phyloP scores from a whole-genome alignment of 2,888 invertebrate genomes.

The Lasioglossum villosulum region DNA sequence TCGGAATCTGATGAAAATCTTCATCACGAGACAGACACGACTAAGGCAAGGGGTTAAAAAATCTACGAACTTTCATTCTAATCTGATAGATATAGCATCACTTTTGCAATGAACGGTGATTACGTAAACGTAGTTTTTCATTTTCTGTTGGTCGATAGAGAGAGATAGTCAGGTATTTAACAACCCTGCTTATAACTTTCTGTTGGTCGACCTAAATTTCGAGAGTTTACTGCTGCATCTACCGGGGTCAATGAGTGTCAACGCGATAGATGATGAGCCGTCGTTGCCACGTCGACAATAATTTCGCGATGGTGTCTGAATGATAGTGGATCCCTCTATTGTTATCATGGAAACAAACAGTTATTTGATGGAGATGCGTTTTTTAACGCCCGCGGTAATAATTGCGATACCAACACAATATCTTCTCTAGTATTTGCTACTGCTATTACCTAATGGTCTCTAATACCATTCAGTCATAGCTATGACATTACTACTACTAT shows the following conservation, averaged over 20 bases:
- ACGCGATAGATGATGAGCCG: constrained; percentile 69
- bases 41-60: no score
- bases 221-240: constrained; percentile 63
- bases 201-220: constrained; percentile 70
- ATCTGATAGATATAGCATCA: not conserved
- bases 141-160: not conserved
- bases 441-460: not conserved
- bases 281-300: constrained; percentile 64
- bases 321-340: constrained; percentile 35
- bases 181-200: constrained; percentile 49
- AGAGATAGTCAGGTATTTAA: constrained; percentile 48
- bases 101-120: not conserved
- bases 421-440: not conserved
- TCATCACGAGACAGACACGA: no score
- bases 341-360: constrained; percentile 37
- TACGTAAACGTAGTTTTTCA: not conserved
- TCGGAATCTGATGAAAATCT: no score
- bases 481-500: no score
- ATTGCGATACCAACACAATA: not conserved
- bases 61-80: no score
- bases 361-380: not conserved
- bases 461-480: no score
- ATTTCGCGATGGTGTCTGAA: constrained; percentile 59
- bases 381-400: not conserved
- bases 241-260: constrained; percentile 71